Evolutionary conservation across 1,140 invertebrate genomes (phyloP).

Genomic region (Euwallacea fornicatus): DNA sequence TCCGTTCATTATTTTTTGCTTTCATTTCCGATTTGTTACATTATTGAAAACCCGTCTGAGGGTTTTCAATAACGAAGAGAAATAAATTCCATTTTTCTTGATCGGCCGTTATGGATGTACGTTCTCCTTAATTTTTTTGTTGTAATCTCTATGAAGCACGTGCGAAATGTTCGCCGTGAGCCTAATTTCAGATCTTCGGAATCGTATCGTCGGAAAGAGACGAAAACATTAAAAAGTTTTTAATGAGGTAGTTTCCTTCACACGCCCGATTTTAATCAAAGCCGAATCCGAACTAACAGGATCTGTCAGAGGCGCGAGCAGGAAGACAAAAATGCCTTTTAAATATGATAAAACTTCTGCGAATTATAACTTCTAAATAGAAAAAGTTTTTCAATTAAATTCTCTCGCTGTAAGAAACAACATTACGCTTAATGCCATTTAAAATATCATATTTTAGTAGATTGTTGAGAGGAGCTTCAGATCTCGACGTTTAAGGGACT

Average conservation of each 20-base stretch:
- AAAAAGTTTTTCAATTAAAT: constrained; percentile 29
- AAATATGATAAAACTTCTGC: constrained; percentile 22
- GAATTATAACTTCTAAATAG: constrained; percentile 25
- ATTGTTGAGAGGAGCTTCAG: constrained; percentile 9
- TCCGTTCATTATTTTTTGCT: too few species aligned
- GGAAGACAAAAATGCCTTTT: constrained; percentile 22
- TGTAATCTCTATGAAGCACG: too few species aligned
- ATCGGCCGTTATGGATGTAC: too few species aligned
- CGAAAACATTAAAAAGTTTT: constrained; percentile 10
- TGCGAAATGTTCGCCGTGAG: too few species aligned
- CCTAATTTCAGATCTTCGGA: too few species aligned
- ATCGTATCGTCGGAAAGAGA: too few species aligned
- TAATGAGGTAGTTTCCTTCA: constrained; percentile 20
- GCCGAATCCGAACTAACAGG: constrained; percentile 19
- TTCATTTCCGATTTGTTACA: too few species aligned
- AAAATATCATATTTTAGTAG: constrained; percentile 24
- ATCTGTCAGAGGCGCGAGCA: constrained; percentile 12
- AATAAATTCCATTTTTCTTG: too few species aligned
- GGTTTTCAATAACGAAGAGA: too few species aligned
- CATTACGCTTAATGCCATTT: constrained; percentile 23
- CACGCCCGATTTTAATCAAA: constrained; percentile 17
- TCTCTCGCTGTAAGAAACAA: constrained; percentile 23
- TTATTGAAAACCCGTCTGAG: too few species aligned
- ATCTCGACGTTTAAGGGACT: too few species aligned
- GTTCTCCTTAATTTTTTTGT: too few species aligned